Percentiles rank a stretch among this genome's conserved stretches.
Evolutionary conservation across 2,797 vertebrate genomes (phyloP).

Genomic region (Pelochelys cantorii): DNA sequence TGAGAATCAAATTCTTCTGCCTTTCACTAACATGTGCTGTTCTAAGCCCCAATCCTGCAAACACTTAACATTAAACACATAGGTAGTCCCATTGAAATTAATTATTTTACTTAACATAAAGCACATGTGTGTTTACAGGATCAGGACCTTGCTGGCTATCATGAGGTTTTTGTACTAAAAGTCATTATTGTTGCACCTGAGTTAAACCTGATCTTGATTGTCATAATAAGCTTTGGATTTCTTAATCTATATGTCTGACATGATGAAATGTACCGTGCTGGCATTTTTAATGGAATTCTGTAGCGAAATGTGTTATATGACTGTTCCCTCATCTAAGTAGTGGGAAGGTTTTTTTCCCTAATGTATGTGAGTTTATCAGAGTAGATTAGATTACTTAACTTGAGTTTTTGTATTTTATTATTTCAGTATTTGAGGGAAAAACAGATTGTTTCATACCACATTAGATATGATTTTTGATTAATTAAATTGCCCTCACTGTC

Average conservation of each 20-base stretch:
- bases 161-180: not conserved
- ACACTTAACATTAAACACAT: not conserved
- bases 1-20: not conserved
- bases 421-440: not conserved
- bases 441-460: not conserved
- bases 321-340: not conserved
- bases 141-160: not conserved
- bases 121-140: fast-evolving
- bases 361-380: not conserved
- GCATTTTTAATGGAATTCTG: fast-evolving
- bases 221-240: not conserved
- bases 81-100: not conserved
- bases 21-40: not conserved
- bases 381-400: not conserved
- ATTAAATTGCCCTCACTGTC: not conserved
- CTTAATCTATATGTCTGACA: not conserved
- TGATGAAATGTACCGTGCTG: not conserved
- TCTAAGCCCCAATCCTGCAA: not conserved
- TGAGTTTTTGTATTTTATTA: not conserved
- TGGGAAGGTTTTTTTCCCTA: not conserved
- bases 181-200: fast-evolving
- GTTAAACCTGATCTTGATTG: fast-evolving
- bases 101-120: not conserved
- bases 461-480: not conserved
- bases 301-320: not conserved